These are phyloP conservation scores for Buteo buteo DNA, from an alignment of 2,113 vertebrate species.

Conservation along the genomic window DNA sequence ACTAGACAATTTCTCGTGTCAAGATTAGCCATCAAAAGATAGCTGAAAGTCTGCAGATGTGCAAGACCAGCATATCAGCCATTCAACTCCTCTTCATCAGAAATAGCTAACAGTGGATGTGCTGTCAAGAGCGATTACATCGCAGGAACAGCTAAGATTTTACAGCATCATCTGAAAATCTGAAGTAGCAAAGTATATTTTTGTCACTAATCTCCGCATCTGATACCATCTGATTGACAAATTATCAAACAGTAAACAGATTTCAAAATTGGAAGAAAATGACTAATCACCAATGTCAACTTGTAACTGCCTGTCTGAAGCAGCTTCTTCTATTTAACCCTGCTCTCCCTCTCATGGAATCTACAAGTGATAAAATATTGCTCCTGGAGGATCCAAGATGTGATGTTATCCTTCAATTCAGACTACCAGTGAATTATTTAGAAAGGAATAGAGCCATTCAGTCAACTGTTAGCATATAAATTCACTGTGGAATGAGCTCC, in stretches of 20 bases:
- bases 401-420: not conserved
- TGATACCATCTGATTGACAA: not conserved
- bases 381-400: not conserved
- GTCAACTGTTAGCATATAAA: not conserved
- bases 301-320: not conserved
- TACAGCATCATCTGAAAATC: not conserved
- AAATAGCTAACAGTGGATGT: not conserved
- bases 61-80: not conserved
- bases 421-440: not conserved
- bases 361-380: not conserved
- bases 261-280: not conserved
- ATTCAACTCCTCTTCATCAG: not conserved
- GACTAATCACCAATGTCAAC: not conserved
- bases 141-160: not conserved
- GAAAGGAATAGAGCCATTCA: not conserved
- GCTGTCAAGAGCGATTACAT: accelerated
- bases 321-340: not conserved
- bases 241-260: not conserved
- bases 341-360: not conserved
- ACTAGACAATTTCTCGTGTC: not conserved
- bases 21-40: not conserved
- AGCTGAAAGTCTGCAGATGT: not conserved
- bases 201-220: not conserved
- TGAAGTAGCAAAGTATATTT: not conserved
- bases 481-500: not conserved